Base-by-base conservation (phyloP, 2,797 vertebrate genomes). In the Chloroceryle inda region DNA sequence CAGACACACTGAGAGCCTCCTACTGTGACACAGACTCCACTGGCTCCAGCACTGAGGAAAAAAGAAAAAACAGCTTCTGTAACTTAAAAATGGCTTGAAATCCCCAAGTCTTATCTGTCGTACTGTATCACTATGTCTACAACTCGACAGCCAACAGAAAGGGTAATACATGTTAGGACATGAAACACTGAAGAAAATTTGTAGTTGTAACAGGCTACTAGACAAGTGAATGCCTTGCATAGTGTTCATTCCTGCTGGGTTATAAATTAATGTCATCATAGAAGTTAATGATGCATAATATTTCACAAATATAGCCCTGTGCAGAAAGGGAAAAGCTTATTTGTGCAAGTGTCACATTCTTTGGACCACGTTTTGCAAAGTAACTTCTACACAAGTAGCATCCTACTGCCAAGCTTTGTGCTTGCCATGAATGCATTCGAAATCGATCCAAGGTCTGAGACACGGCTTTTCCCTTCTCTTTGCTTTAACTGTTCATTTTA, bases 261-360 rank as follows among this genome's bases (percentile, higher is more conserved):
- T 92, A 89, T 76, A 96, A 96, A 94, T 95, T 94, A 95, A 92
- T 85, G 61, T 85, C 78, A 85, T 89, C 82, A 83, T 42, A 71
- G 72, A 80, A 95, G 83, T 68, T 90, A 80, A 95, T 45, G 87
- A 89, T 74, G 76, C 73, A 55, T 79, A 88, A 40, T 76, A 85
- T 76, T 85, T 78, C 88, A 85, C 85, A 94, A 94, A 87, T 71
- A 62, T 20, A 82, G 63, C 33, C 49, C 33, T 45, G 22, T 13
- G n/a, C 40, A 90, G 61, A 95, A 83, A 92, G 50, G n/a, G 78
- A 81, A 89, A 91, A 75, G 67, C 86, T 89, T 24, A 50, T 85
- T 92, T 79, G 82, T 89, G 69, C 77, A 76, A 93, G 47, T 35
- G 68, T 74, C 76, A 42, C 69, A 50, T 86, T 71, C 82, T 69